phyloP scores from a whole-genome alignment of 1,140 invertebrate species.

The Vollenhovia emeryi region DNA sequence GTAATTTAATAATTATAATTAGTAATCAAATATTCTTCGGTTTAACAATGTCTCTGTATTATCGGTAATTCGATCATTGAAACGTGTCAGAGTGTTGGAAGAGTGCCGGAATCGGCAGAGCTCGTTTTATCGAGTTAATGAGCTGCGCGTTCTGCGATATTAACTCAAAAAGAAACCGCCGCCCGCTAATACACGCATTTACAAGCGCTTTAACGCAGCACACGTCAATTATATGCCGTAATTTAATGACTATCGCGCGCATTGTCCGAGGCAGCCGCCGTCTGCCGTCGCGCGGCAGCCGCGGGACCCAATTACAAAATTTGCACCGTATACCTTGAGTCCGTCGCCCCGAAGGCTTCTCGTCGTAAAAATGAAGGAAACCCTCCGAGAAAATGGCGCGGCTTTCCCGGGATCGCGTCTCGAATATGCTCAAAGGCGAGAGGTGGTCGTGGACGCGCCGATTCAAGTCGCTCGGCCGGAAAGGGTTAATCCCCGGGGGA shows the following conservation, averaged over 20 bases:
- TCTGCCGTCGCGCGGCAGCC: neutral
- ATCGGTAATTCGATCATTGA: constrained; percentile 29
- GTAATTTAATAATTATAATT: constrained; percentile 25
- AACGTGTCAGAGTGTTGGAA: neutral
- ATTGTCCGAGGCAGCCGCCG: neutral
- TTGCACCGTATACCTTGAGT: neutral
- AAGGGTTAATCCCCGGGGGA: constrained; percentile 36
- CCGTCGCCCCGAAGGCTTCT: neutral
- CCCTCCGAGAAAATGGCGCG: neutral
- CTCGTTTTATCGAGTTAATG: neutral
- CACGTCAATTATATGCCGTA: neutral
- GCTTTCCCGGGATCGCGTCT: neutral
- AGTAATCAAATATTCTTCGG: constrained; percentile 25
- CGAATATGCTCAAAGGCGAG: neutral
- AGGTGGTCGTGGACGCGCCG: neutral
- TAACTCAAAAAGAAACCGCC: neutral
- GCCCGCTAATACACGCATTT: neutral
- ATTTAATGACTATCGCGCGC: neutral
- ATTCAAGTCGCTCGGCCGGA: constrained; percentile 17
- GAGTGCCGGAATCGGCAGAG: neutral
- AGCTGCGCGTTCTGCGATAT: neutral
- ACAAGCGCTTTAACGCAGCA: neutral
- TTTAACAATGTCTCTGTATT: constrained; percentile 9
- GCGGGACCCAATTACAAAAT: neutral
- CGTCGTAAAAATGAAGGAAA: neutral